Evolutionary conservation across 2,797 vertebrate species (phyloP), one percentile per base, ranked within the genome.

Genomic region (Alcedo atthis): DNA sequence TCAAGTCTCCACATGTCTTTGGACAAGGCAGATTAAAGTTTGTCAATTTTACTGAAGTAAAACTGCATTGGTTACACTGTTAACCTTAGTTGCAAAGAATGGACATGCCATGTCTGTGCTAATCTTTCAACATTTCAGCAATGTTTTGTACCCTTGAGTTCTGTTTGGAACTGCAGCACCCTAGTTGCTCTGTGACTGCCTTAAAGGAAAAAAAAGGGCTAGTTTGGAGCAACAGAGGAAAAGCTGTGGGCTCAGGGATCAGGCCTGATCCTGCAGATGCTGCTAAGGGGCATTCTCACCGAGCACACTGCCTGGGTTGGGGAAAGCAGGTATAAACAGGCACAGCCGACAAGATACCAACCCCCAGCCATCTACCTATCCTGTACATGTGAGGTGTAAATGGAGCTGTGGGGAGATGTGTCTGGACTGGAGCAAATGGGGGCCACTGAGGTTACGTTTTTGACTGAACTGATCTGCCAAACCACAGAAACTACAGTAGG

Each of bases 381-480:
- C 43, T n/a, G 30, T 15, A n/a, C 42, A 8, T 1, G 0, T 1
- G 9, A 32, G 19, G 22, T 3, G 2, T 37, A 40, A 57, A 19
- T 4, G 7, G 40, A 79, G 10, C 33, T 15, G 21, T 11, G 25
- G 30, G 53, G 9, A 40, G 14, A 15, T 2, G 18, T 5, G 40
- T n/a, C 53, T 62, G 43, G 48, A 61, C 12, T 2, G 3, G 53
- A 63, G 45, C 32, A 80, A 71, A 33, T 0, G 1, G 26, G 26
- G 33, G 48, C 16, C 5, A 4, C 2, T 12, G 28, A 32, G 32
- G 12, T 68, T 42, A 25, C 9, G 25, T 59, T 54, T 33, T 35
- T 25, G 61, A 18, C 33, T 45, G 35, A 25, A 51, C 77, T 32
- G 22, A 40, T 40, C 24, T 30, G 20, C 30, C 54, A 58, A 69